phyloP scores from a whole-genome alignment of 2,797 vertebrate genomes.

The Mionectes olivaceus region DNA sequence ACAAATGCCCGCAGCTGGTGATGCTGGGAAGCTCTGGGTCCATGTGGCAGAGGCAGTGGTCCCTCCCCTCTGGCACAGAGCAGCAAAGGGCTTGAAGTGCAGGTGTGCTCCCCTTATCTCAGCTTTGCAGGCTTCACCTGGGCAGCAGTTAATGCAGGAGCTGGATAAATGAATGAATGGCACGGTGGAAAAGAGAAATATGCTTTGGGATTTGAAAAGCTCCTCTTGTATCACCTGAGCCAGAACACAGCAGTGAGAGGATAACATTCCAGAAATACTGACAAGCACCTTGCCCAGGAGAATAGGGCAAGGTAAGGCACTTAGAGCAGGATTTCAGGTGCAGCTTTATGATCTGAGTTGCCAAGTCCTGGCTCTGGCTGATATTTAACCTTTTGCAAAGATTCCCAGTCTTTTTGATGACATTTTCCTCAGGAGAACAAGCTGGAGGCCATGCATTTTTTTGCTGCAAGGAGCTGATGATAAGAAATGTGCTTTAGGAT shows the following conservation, averaged over 20 bases:
- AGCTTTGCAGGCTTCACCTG: neutral
- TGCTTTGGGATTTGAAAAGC: neutral
- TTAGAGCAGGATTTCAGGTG: neutral
- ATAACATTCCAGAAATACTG: neutral
- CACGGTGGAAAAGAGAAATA: neutral
- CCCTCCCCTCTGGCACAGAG: neutral
- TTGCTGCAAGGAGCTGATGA: neutral
- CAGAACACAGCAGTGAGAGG: neutral
- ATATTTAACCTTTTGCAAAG: neutral
- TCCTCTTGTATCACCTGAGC: neutral
- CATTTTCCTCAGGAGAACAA: neutral
- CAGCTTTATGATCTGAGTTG: neutral
- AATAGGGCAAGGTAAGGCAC: neutral
- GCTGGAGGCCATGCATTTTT: neutral
- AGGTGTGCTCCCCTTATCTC: neutral
- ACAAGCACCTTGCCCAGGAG: neutral
- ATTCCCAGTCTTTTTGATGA: neutral
- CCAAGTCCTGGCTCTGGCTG: neutral
- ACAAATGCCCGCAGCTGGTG: neutral
- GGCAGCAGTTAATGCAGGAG: neutral
- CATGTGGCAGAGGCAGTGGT: neutral
- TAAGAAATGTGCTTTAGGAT: neutral
- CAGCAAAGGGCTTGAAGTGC: neutral
- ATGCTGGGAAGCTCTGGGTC: accelerated
- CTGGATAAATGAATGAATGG: neutral